Percentiles rank a stretch among this genome's conserved stretches.
These are phyloP conservation scores for Tetraodon nigroviridis DNA, from an alignment of 2,113 vertebrate genomes.

Conservation along the genomic window DNA sequence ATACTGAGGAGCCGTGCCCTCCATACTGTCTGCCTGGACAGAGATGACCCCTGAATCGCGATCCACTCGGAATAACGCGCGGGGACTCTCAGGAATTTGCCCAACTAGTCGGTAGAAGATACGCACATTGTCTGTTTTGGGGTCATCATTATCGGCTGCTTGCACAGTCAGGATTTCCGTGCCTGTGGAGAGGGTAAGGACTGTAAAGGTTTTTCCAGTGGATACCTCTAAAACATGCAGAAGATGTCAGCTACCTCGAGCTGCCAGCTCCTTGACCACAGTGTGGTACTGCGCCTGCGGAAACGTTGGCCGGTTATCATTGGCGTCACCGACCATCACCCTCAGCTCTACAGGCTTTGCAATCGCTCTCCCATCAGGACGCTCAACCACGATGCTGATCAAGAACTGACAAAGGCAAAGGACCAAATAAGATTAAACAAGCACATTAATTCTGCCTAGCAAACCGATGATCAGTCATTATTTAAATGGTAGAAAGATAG, in stretches of 20 bases:
- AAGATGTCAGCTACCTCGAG: conserved; percentile 40
- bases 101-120: conserved; percentile 68
- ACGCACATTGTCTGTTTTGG: conserved; percentile 71
- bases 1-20: conserved; percentile 65
- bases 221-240: too few species aligned
- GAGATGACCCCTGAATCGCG: conserved; percentile 68
- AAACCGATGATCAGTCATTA: too few species aligned
- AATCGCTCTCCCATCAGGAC: conserved; percentile 67
- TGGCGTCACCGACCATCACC: conserved; percentile 73
- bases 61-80: conserved; percentile 72
- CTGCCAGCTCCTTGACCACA: conserved; percentile 68
- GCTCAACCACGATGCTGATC: conserved; percentile 70
- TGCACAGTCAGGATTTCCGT: conserved; percentile 74
- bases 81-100: conserved; percentile 74
- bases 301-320: conserved; percentile 72
- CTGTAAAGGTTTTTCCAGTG: neutral
- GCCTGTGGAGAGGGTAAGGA: conserved; percentile 51
- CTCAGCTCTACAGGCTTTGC: conserved; percentile 69
- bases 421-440: neutral
- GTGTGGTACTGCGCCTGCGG: conserved; percentile 74
- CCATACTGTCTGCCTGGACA: conserved; percentile 65
- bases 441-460: too few species aligned
- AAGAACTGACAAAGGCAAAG: conserved; percentile 57
- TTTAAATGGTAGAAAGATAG: too few species aligned
- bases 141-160: conserved; percentile 76